phyloP scores from a whole-genome alignment of 2,113 vertebrate species.

The Cricetomys ansorgei region DNA sequence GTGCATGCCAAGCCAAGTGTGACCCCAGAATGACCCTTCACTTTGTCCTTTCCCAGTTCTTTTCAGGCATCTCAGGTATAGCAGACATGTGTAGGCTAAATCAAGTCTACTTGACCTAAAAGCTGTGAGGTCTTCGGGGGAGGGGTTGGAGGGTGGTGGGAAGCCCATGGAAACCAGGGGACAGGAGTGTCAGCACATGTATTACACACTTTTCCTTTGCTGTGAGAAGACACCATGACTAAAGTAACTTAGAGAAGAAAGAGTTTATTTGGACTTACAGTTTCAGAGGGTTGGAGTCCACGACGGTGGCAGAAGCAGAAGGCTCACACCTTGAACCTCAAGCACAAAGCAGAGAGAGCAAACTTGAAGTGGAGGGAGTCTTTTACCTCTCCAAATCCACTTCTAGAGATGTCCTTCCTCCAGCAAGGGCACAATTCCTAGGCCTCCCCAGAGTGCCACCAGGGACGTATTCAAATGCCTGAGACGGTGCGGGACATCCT shows the following conservation, averaged over 20 bases:
- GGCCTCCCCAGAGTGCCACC: not conserved
- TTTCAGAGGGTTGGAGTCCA: not conserved
- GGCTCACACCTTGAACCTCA: not conserved
- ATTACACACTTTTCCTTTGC: not conserved
- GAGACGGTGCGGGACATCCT: not conserved
- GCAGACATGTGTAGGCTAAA: not conserved
- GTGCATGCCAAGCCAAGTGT: too few species aligned
- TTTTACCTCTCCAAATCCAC: not conserved
- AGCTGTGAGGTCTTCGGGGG: not conserved
- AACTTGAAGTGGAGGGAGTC: not conserved
- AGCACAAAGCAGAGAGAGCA: not conserved
- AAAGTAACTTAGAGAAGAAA: not conserved
- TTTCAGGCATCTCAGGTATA: not conserved
- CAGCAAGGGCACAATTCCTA: not conserved
- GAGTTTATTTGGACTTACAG: not conserved
- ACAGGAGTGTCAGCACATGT: too few species aligned
- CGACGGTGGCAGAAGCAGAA: not conserved
- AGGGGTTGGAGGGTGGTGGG: not conserved
- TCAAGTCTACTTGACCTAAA: too few species aligned
- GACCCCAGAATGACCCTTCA: not conserved
- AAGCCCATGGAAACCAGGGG: rapidly evolving
- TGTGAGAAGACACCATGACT: not conserved
- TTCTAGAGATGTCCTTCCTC: not conserved
- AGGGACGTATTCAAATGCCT: not conserved
- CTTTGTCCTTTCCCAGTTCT: not conserved